Percentiles rank a stretch among this genome's conserved stretches.
phyloP scores from a whole-genome alignment of 2,113 vertebrate species.

The Odontesthes bonariensis region DNA sequence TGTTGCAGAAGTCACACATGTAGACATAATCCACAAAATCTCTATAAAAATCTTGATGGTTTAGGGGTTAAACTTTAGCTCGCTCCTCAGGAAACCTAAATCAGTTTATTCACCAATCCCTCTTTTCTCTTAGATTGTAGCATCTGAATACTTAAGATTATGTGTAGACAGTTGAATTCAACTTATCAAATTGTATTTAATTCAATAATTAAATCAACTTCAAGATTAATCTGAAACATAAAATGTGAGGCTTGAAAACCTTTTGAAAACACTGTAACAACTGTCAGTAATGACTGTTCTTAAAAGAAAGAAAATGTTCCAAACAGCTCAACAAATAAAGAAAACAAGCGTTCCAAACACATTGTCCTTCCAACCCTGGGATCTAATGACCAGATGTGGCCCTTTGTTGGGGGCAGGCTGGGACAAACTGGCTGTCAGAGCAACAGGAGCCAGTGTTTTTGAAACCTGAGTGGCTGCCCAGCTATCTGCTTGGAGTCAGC shows the following conservation, averaged over 20 bases:
- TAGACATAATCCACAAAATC: too few species aligned
- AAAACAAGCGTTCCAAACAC: conserved; percentile 26
- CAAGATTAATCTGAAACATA: too few species aligned
- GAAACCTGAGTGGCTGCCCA: conserved; percentile 77
- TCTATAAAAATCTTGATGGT: too few species aligned
- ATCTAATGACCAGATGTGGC: conserved; percentile 80
- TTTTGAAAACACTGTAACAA: neutral
- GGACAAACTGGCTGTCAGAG: conserved; percentile 79
- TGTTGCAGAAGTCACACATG: too few species aligned
- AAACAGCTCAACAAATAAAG: neutral
- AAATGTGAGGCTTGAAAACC: neutral
- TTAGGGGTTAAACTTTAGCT: too few species aligned
- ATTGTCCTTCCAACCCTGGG: conserved; percentile 57
- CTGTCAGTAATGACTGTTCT: neutral
- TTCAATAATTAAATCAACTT: too few species aligned
- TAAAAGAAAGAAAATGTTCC: conserved; percentile 3
- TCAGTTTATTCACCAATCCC: too few species aligned
- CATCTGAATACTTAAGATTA: too few species aligned
- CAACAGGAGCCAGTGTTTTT: conserved; percentile 80
- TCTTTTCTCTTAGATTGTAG: too few species aligned
- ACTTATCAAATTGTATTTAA: too few species aligned
- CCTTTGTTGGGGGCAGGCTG: conserved; percentile 68
- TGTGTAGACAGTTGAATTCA: too few species aligned
- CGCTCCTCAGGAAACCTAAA: too few species aligned
- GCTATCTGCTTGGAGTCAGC: conserved; percentile 72